Base-by-base conservation (phyloP, 2,113 vertebrate species). In the Neopipo cinnamomea region DNA sequence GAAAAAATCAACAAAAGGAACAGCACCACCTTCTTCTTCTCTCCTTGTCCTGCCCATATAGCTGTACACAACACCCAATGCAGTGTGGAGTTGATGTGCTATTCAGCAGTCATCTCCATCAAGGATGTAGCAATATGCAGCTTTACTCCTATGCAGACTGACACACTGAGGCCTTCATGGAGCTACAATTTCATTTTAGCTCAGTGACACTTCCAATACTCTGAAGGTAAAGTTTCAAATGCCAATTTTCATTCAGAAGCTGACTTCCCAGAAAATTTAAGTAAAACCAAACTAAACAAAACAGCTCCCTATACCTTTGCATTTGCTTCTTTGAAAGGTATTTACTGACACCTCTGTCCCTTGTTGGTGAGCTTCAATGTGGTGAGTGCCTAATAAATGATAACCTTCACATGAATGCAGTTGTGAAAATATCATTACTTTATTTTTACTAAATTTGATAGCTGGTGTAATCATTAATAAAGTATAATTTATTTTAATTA, bases 1-100 rank as follows among this genome's bases (percentile, higher is more conserved):
- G 63, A 67, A 84, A 84, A 88, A 86, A 74, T 9, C 17, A 49
- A 9, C 6, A 35, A 62, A 59, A 27, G 8, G 37, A 49, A 2
- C 2, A 58, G 39, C 23, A 81, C 5, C 33, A 28, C 27, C 8
- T 42, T n/a, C 20, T 56, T 30, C 35, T 31, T 81, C 71, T 68
- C n/a, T 72, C 65, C 0, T 0, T 12, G 6, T 9, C 53, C 22
- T 52, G 39, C 58, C 30, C 30, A 27, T 2, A 3, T 4, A n/a
- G 23, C 61, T 55, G 12, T 59, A 8, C 19, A 12, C 24, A 73
- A 15, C 35, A 33, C 17, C 56, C 49, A 56, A 1, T 31, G 19
- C 33, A 68, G 20, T 4, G n/a, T 2, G 24, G 16, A 59, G 21
- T 7, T 18, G 37, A 14, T 67, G 42, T 85, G 53, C 31, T 62